Percentiles rank a stretch among this genome's conserved stretches.
Evolutionary conservation across 2,797 vertebrate genomes (phyloP).

Genomic region (Enteromius unitaeniatus): DNA sequence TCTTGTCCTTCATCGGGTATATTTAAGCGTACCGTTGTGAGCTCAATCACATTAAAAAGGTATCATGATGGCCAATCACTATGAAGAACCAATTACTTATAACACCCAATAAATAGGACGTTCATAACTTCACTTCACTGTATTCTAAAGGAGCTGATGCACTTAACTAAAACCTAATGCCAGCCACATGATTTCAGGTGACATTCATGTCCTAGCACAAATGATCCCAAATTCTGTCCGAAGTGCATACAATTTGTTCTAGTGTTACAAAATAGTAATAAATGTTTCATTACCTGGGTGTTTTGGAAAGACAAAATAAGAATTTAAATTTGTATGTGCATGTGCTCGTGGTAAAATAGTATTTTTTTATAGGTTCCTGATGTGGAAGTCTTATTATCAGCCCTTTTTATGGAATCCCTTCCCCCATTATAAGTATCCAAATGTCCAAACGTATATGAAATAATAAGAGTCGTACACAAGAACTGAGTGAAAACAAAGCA

Average conservation of each 20-base stretch:
- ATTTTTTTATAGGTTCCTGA: background rate
- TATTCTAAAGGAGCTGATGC: background rate
- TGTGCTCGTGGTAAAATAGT: background rate
- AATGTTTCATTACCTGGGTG: background rate
- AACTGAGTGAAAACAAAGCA: slow-evolving; percentile 1
- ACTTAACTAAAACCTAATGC: background rate
- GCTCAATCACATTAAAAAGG: background rate
- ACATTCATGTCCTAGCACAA: background rate
- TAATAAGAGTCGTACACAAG: background rate
- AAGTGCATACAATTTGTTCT: background rate
- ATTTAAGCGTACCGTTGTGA: background rate
- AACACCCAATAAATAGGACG: background rate
- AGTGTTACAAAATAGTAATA: background rate
- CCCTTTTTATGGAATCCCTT: background rate
- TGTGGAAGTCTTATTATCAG: background rate
- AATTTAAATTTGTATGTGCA: background rate
- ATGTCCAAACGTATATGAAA: background rate
- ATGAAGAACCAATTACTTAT: background rate
- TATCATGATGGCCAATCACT: background rate
- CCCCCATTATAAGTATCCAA: background rate
- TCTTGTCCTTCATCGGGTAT: background rate
- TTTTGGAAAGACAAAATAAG: background rate
- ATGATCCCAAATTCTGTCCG: background rate
- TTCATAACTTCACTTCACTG: background rate
- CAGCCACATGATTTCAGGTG: background rate